A percentile compares a stretch with the other conserved stretches of the same genome.
Evolutionary conservation across 1,140 invertebrate species (phyloP).

Genomic region (Triops cancriformis): DNA sequence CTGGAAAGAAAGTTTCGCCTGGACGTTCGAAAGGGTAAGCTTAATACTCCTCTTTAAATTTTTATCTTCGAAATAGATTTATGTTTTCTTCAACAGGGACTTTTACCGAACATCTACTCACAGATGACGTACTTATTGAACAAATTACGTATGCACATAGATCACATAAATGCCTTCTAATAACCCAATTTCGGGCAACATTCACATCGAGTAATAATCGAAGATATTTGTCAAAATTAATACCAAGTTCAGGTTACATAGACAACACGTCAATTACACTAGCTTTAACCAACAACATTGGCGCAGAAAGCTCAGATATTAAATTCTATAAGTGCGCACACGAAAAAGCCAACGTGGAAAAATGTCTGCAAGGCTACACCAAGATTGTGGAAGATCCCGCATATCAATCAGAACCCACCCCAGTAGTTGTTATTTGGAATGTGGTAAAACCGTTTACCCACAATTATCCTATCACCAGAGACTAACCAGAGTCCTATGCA

Average conservation of each 20-base stretch:
- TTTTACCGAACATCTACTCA: not conserved
- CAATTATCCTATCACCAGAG: not conserved
- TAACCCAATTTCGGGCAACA: conserved; percentile 31
- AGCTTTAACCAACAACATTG: conserved; percentile 24
- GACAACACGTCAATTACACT: not conserved
- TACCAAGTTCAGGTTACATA: not conserved
- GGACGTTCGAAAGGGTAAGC: conserved; percentile 32
- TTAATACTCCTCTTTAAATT: not conserved
- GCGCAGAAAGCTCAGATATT: conserved; percentile 30
- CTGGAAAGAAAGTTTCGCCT: conserved; percentile 28
- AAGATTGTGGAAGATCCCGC: conserved; percentile 22
- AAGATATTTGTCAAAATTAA: not conserved
- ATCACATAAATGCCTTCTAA: conserved; percentile 29
- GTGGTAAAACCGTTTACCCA: conserved; percentile 13
- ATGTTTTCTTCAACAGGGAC: not conserved
- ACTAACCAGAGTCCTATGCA: not conserved
- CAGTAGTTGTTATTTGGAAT: conserved; percentile 18
- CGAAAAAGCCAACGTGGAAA: not conserved
- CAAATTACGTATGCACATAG: conserved; percentile 34
- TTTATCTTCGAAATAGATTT: not conserved
- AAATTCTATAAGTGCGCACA: conserved; percentile 23
- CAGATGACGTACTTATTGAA: conserved; percentile 23
- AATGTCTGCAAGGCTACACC: conserved; percentile 23
- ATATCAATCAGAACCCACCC: conserved; percentile 18
- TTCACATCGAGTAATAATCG: conserved; percentile 21